Percentiles rank a stretch among this genome's conserved stretches.
Evolutionary conservation across 1,140 invertebrate genomes (phyloP).

Genomic region (Leptinotarsa defecta): DNA sequence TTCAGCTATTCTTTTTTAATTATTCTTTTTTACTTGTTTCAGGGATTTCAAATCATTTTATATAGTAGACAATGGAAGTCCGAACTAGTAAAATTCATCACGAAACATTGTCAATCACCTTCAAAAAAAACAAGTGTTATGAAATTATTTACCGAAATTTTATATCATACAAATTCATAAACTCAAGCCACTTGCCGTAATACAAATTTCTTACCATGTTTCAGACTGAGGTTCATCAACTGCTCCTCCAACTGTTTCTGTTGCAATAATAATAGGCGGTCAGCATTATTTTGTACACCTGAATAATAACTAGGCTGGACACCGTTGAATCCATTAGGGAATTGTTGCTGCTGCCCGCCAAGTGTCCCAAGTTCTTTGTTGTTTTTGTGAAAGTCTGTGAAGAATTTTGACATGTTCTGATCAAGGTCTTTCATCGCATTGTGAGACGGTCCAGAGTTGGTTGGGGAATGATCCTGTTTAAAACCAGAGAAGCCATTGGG

Average conservation of each 20-base stretch:
- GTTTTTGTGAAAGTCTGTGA: slow-evolving; percentile 63
- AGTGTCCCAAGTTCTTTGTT: slow-evolving; percentile 16
- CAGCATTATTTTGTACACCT: slow-evolving; percentile 24
- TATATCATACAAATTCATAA: too few species aligned
- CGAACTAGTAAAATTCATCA: too few species aligned
- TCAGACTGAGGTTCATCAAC: slow-evolving; percentile 45
- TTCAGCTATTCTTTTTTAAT: too few species aligned
- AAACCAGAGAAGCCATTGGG: slow-evolving; percentile 27
- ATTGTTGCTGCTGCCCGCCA: slow-evolving; percentile 23
- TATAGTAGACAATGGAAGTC: too few species aligned
- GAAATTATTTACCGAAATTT: too few species aligned
- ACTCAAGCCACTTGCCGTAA: too few species aligned
- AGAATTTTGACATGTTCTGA: slow-evolving; percentile 65
- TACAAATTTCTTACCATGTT: slow-evolving; percentile 33
- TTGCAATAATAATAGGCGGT: slow-evolving; percentile 42
- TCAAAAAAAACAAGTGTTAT: too few species aligned
- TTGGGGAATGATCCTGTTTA: slow-evolving; percentile 17
- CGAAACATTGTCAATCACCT: too few species aligned
- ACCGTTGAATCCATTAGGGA: slow-evolving; percentile 39
- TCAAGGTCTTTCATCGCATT: slow-evolving; percentile 47
- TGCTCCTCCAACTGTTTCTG: slow-evolving; percentile 53
- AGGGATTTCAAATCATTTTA: too few species aligned
- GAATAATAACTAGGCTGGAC: slow-evolving; percentile 33
- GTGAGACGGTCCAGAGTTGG: slow-evolving; percentile 22
- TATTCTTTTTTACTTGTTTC: too few species aligned